These are phyloP conservation scores for Monochamus alternatus DNA, from an alignment of 2,888 invertebrate genomes.

Conservation along the genomic window DNA sequence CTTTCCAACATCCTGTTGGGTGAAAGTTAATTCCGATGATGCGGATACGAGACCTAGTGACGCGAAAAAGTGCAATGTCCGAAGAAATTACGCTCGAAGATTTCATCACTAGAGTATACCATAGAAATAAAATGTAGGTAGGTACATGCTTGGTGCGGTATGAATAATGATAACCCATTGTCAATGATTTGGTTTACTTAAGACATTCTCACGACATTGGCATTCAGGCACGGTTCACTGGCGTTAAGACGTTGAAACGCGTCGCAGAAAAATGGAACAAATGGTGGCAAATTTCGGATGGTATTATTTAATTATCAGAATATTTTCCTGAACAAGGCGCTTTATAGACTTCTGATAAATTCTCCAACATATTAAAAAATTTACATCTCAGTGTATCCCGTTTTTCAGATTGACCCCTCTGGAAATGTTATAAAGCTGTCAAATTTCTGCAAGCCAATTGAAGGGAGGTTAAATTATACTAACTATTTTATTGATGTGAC, in stretches of 20 bases:
- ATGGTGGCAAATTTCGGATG: too few species aligned
- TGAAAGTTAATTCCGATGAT: constrained; percentile 49
- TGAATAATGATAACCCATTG: not conserved
- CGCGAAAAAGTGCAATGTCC: constrained; percentile 14
- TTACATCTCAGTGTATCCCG: too few species aligned
- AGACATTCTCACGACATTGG: not conserved
- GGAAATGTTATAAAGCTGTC: too few species aligned
- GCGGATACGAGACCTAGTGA: constrained; percentile 44
- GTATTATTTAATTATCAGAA: too few species aligned
- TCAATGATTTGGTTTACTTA: not conserved
- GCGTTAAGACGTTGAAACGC: not conserved
- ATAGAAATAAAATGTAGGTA: not conserved
- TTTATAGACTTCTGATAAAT: too few species aligned
- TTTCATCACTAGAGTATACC: not conserved
- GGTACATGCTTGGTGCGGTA: not conserved
- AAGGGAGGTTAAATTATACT: too few species aligned
- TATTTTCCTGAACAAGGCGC: too few species aligned
- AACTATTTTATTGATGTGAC: too few species aligned
- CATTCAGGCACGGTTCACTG: not conserved
- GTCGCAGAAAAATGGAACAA: not conserved
- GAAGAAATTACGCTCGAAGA: not conserved
- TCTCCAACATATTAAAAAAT: too few species aligned
- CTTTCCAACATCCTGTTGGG: constrained; percentile 50
- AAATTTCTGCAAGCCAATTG: too few species aligned
- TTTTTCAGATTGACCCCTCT: too few species aligned